Conservation (phyloP, 2,888 invertebrate genomes). For the Chaetoderma sp. region DNA sequence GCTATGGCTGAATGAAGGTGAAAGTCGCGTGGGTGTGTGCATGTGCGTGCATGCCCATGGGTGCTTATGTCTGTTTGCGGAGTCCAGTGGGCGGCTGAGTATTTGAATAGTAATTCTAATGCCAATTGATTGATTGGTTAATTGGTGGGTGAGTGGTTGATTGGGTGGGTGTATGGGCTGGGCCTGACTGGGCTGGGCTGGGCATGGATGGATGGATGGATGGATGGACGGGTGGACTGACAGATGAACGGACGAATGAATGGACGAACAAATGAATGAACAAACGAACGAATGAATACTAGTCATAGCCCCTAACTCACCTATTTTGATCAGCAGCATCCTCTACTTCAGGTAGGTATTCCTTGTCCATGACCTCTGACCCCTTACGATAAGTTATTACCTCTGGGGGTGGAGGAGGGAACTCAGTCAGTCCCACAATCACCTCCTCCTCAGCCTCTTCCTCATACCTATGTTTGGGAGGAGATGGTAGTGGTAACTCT, state of each 20-base stretch:
- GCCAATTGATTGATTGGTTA: conserved; percentile 29
- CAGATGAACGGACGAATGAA: too few species aligned
- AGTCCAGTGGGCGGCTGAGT: too few species aligned
- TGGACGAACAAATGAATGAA: too few species aligned
- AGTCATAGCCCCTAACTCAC: neutral
- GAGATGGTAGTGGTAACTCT: conserved; percentile 19
- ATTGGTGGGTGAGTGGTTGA: conserved; percentile 2
- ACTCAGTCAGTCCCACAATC: conserved; percentile 18
- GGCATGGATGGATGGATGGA: too few species aligned
- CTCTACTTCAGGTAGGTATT: conserved; percentile 9
- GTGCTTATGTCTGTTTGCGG: too few species aligned
- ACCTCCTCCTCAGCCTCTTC: conserved; percentile 2
- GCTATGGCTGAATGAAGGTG: too few species aligned
- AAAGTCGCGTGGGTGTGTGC: too few species aligned
- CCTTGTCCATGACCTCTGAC: conserved; percentile 10
- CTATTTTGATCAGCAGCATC: neutral
- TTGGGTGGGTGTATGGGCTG: conserved; percentile 8
- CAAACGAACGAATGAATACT: neutral
- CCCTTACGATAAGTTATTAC: conserved; percentile 7
- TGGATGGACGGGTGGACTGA: too few species aligned
- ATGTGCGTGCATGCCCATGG: too few species aligned
- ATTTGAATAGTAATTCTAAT: too few species aligned
- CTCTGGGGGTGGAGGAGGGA: conserved; percentile 41
- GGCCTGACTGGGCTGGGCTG: neutral
- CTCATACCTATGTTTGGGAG: conserved; percentile 3